Percentiles rank a stretch among this genome's conserved stretches.
Evolutionary conservation across 2,888 invertebrate species (phyloP).

Genomic region (Pegoplata infirma): DNA sequence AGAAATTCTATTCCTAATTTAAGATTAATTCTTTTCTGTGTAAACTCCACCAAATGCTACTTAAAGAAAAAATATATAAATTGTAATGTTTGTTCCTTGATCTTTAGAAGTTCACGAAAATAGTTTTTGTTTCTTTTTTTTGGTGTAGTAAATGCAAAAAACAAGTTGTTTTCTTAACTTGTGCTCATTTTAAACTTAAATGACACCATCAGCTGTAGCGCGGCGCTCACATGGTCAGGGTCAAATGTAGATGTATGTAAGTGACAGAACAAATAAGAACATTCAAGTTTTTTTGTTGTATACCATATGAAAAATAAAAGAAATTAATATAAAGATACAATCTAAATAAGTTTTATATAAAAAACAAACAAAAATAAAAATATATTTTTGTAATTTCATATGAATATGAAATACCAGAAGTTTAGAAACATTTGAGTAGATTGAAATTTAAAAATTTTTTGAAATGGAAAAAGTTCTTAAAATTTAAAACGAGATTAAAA

Average conservation of each 20-base stretch:
- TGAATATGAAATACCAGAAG: no score
- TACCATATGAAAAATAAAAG: background rate
- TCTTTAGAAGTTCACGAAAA: background rate
- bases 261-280: conserved; percentile 29
- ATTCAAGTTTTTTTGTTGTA: background rate
- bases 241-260: conserved; percentile 22
- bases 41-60: background rate
- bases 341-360: background rate
- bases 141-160: background rate
- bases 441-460: no score
- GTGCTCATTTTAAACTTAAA: background rate
- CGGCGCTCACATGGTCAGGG: conserved; percentile 10
- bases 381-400: no score
- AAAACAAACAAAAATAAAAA: no score
- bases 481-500: no score
- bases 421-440: no score
- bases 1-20: no score
- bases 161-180: background rate
- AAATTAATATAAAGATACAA: background rate
- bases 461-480: no score
- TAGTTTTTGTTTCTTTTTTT: background rate
- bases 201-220: conserved; percentile 2
- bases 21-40: no score
- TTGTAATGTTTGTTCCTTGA: no score
- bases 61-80: background rate